phyloP scores from a whole-genome alignment of 2,113 vertebrate species.

The Saguinus imperator region DNA sequence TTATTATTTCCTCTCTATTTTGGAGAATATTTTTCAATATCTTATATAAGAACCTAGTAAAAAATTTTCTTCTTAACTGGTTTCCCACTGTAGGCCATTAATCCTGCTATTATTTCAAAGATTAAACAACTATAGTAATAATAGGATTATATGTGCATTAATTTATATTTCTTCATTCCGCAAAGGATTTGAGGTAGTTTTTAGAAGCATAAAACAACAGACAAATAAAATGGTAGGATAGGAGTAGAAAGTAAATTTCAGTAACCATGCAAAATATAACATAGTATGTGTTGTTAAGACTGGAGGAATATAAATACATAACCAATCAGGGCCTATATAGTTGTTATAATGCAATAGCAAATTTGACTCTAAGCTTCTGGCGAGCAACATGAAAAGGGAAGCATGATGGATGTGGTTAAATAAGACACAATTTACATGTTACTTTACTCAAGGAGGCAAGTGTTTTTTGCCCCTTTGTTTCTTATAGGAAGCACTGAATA shows the following conservation, averaged over 20 bases:
- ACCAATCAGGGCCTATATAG: background rate
- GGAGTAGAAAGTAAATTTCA: background rate
- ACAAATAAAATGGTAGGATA: background rate
- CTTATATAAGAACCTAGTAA: conserved; percentile 15
- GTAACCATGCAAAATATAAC: background rate
- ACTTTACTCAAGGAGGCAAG: background rate
- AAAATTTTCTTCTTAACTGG: background rate
- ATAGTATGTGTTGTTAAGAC: background rate
- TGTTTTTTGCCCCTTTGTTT: background rate
- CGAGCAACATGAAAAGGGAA: background rate
- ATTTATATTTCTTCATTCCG: conserved; percentile 29
- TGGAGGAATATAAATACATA: background rate
- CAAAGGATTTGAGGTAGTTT: conserved; percentile 41
- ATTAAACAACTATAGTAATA: conserved; percentile 1
- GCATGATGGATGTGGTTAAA: background rate
- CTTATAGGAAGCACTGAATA: background rate
- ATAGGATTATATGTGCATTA: conserved; percentile 37
- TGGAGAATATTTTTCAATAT: conserved; percentile 27
- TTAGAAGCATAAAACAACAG: background rate
- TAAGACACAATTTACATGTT: background rate
- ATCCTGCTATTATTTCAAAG: background rate
- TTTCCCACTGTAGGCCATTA: background rate
- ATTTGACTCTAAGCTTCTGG: background rate
- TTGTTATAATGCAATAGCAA: background rate
- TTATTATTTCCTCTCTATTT: background rate